Evolutionary conservation across 2,113 vertebrate genomes (phyloP), one percentile per base, ranked within the genome.

Genomic region (Pholis gunnellus): DNA sequence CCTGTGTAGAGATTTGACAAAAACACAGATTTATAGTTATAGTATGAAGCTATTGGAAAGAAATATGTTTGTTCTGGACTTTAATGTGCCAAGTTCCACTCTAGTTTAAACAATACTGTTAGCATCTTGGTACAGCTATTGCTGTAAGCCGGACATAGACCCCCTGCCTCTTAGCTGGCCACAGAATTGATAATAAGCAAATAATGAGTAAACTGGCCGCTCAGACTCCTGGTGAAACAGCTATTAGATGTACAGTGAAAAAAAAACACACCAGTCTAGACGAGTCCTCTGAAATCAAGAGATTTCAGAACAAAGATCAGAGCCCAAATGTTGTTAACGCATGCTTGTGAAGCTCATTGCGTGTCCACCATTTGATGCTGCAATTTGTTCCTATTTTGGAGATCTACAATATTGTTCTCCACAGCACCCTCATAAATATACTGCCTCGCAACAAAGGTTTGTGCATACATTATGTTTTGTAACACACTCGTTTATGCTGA

Each of bases 391-490:
- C 64, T 46, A 25, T 59, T 65, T 57, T 71, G 34, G 42, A 70
- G 56, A 40, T n/a, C 29, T 29, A 6, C 63, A 34, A 3, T 22
- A 9, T 14, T 50, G 42, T 38, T 22, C 48, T 66, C 34, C 42
- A 42, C 13, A 29, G 6, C 18, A 27, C 20, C 14, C 27, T 44
- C 36, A 20, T 79, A 48, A 75, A 79, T 50, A 57, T 2, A 54
- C 64, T n/a, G 11, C 36, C 66, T 73, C 42, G 50, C 72, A 78
- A 27, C 20, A 63, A 40, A 34, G 60, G 40, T 31, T 72, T 69
- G 79, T 72, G 70, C 78, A 78, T 79, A 29, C 18, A 8, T 75
- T 22, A 27, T 64, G 31, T 74, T 63, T 57, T 25, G 14, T 38
- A 65, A 57, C 68, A 38, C 72, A 38, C 40, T 71, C 7, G 2